phyloP scores from a whole-genome alignment of 1,140 invertebrate genomes.

The Drosophila pandora region DNA sequence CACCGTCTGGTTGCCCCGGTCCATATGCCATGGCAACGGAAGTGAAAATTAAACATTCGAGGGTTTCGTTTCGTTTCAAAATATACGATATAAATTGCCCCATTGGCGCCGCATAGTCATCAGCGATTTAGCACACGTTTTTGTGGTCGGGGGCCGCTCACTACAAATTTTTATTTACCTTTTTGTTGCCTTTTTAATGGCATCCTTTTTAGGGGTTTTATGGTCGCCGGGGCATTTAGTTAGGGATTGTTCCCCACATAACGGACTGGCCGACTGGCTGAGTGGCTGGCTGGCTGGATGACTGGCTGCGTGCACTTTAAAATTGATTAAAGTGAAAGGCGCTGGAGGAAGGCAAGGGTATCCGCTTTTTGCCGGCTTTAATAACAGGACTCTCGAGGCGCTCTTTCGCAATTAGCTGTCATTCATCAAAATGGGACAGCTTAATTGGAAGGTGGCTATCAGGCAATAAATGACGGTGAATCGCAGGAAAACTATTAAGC shows the following conservation, averaged over 20 bases:
- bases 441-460: constrained; percentile 24
- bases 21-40: constrained; percentile 60
- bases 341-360: constrained; percentile 35
- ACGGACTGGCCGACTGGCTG: constrained; percentile 17
- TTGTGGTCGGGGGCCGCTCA: constrained; percentile 33
- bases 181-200: constrained; percentile 55
- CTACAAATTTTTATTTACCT: constrained; percentile 27
- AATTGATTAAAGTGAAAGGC: constrained; percentile 77
- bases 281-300: constrained; percentile 14
- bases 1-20: constrained; percentile 7
- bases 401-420: constrained; percentile 64
- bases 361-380: constrained; percentile 39
- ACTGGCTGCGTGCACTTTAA: constrained; percentile 45
- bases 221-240: constrained; percentile 39
- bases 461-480: constrained; percentile 10
- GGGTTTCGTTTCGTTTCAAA: background rate
- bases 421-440: constrained; percentile 64
- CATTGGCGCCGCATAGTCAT: constrained; percentile 73
- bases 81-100: constrained; percentile 43
- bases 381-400: constrained; percentile 65
- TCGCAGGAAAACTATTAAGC: background rate
- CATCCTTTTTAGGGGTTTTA: constrained; percentile 65
- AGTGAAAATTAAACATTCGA: constrained; percentile 53
- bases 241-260: constrained; percentile 39
- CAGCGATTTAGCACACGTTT: constrained; percentile 69